Base-by-base conservation (phyloP, 2,797 vertebrate species). In the Clarias fuscus region DNA sequence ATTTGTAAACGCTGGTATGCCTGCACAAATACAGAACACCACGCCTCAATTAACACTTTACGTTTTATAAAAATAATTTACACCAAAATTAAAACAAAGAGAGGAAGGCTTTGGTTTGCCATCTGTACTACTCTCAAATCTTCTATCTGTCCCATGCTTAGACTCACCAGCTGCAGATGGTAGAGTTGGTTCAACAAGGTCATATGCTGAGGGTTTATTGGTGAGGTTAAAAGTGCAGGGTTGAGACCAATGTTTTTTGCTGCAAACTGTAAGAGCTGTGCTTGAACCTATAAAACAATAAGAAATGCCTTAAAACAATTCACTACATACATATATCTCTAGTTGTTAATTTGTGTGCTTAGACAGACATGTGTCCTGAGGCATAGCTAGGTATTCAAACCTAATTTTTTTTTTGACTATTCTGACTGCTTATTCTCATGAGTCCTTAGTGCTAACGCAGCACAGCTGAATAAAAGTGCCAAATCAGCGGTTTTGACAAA, bases 181-280 rank as follows among this genome's bases (percentile, higher is more conserved):
- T 99, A 97, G 96, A 99, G 98, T 97, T 99, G 98, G 96, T 99
- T 98, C 96, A 99, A 96, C 96, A 99, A 97, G 95, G 98, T 99
- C 98, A 99, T 98, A 96, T 99, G 98, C 96, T 99, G 98, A 98
- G 98, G 98, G 95, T 98, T 99, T 97, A 99, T 97, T 97, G 98
- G 98, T 96, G 98, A 99, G 96, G 97, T 98, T 97, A 99, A 98
- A 98, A 99, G 98, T 99, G 98, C 98, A 98, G 98, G 98, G 95
- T 98, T 99, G 96, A 99, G 97, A 98, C 98, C 98, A 97, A 99
- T 99, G 96, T 98, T 99, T 99, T 99, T 99, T 98, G 98, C 98
- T 97, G 98, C 98, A 97, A 99, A 99, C 96, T 99, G 98, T 97
- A 99, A 98, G 97, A 99, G 98, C 97, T 99, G 98, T 99, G 98